phyloP scores from a whole-genome alignment of 2,888 invertebrate genomes.

The Clepsis dumicolana region DNA sequence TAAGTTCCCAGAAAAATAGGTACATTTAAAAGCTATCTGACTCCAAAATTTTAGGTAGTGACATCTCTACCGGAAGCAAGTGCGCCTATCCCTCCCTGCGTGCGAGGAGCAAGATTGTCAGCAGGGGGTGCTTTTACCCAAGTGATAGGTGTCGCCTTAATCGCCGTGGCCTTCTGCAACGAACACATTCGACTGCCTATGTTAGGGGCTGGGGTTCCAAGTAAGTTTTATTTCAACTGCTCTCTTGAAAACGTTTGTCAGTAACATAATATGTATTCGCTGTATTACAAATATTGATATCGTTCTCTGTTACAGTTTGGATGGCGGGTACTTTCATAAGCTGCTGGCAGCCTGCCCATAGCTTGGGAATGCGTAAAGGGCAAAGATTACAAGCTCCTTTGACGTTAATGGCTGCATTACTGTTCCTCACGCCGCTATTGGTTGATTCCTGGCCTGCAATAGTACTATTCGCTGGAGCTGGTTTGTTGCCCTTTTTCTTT shows the following conservation, averaged over 20 bases:
- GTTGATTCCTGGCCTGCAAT: constrained; percentile 88
- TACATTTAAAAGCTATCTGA: too few species aligned
- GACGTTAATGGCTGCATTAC: constrained; percentile 78
- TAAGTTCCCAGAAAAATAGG: too few species aligned
- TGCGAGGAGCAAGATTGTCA: constrained; percentile 73
- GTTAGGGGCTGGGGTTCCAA: constrained; percentile 73
- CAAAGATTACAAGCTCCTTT: constrained; percentile 72
- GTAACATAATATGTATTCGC: background rate
- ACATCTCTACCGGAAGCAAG: constrained; percentile 78
- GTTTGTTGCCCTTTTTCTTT: constrained; percentile 72
- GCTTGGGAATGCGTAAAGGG: constrained; percentile 65
- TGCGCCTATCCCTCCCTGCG: constrained; percentile 69
- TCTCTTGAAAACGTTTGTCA: background rate
- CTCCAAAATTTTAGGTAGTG: constrained; percentile 74
- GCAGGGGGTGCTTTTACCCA: constrained; percentile 72
- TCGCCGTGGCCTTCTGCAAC: constrained; percentile 73
- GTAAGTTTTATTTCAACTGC: constrained; percentile 55
- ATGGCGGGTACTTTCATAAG: constrained; percentile 80
- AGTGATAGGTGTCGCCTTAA: constrained; percentile 67
- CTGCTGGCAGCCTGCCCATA: constrained; percentile 85
- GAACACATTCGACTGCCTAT: constrained; percentile 68
- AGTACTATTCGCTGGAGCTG: constrained; percentile 86
- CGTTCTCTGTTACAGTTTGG: constrained; percentile 74
- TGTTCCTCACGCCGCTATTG: constrained; percentile 85
- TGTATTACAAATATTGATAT: background rate